These are phyloP conservation scores for Drosophila maculinotata DNA, from an alignment of 2,888 invertebrate genomes.

Conservation along the genomic window DNA sequence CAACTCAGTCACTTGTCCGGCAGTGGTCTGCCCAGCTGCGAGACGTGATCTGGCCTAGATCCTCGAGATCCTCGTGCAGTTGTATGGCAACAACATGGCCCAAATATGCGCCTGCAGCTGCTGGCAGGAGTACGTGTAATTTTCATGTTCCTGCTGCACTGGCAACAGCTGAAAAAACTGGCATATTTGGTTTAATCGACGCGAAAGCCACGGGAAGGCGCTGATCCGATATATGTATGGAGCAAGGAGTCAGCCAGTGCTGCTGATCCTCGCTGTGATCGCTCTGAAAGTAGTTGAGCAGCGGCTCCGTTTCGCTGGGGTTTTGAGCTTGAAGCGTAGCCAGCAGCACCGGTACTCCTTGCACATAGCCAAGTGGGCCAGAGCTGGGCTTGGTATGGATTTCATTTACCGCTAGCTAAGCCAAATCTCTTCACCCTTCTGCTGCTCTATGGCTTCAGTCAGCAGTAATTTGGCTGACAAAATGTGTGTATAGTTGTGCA, in stretches of 20 bases:
- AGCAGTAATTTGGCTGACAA: slow-evolving; percentile 39
- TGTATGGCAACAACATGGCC: slow-evolving; percentile 55
- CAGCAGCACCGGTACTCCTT: slow-evolving; percentile 76
- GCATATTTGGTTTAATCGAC: slow-evolving; percentile 80
- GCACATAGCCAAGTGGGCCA: slow-evolving; percentile 82
- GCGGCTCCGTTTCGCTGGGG: slow-evolving; percentile 46
- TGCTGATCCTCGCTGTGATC: slow-evolving; percentile 31
- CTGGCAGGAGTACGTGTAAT: slow-evolving; percentile 81
- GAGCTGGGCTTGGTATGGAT: slow-evolving; percentile 48
- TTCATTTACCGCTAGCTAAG: slow-evolving; percentile 46
- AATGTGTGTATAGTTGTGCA: slow-evolving; percentile 70
- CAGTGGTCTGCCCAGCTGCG: slow-evolving; percentile 81
- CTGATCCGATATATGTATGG: too few species aligned
- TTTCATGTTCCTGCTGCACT: slow-evolving; percentile 38
- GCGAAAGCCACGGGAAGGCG: slow-evolving; percentile 72
- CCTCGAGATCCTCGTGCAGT: slow-evolving; percentile 35
- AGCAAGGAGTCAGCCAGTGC: slow-evolving; percentile 56
- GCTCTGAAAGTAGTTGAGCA: slow-evolving; percentile 74
- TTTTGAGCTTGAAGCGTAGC: slow-evolving; percentile 64
- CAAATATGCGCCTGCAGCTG: slow-evolving; percentile 71
- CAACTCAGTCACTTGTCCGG: slow-evolving; percentile 73
- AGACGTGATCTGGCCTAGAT: slow-evolving; percentile 66
- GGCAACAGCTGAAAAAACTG: slow-evolving; percentile 57
- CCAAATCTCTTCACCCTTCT: slow-evolving; percentile 59
- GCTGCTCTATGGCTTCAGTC: slow-evolving; percentile 11